A percentile compares a stretch with the other conserved stretches of the same genome.
Evolutionary conservation across 2,888 invertebrate genomes (phyloP).

Genomic region (Rapana venosa): DNA sequence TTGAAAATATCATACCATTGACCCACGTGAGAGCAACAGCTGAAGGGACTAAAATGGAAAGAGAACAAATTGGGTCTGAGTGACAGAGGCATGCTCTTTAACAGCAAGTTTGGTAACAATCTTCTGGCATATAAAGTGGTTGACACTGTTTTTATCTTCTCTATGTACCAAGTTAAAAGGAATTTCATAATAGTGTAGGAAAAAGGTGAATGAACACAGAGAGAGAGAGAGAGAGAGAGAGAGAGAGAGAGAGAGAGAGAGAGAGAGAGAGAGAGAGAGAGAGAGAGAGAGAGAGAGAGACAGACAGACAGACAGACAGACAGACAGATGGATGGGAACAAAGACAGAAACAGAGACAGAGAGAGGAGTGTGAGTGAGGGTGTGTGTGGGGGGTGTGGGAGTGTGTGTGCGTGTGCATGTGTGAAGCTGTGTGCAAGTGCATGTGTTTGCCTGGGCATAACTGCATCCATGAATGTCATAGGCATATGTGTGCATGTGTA

Average conservation of each 20-base stretch:
- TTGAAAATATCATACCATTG: not conserved
- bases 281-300: no score
- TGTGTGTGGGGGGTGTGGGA: not conserved
- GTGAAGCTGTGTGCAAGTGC: not conserved
- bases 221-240: no score
- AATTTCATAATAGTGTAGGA: no score
- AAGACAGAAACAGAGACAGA: no score
- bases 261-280: no score
- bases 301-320: no score
- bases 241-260: no score
- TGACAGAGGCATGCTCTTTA: not conserved
- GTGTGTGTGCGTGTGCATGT: constrained; percentile 11
- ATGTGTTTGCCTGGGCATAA: not conserved
- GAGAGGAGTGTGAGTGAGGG: not conserved
- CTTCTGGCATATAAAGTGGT: not conserved
- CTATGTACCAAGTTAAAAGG: no score
- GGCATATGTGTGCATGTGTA: not conserved
- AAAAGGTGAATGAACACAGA: no score
- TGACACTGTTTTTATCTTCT: not conserved
- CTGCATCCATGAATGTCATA: not conserved
- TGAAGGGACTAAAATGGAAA: constrained; percentile 5
- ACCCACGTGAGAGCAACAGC: not conserved
- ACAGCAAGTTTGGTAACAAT: not conserved
- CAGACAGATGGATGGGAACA: no score
- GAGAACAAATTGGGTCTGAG: not conserved